Percentiles rank a stretch among this genome's conserved stretches.
Conservation (phyloP, 2,113 vertebrate species). For the Crotophaga sulcirostris region DNA sequence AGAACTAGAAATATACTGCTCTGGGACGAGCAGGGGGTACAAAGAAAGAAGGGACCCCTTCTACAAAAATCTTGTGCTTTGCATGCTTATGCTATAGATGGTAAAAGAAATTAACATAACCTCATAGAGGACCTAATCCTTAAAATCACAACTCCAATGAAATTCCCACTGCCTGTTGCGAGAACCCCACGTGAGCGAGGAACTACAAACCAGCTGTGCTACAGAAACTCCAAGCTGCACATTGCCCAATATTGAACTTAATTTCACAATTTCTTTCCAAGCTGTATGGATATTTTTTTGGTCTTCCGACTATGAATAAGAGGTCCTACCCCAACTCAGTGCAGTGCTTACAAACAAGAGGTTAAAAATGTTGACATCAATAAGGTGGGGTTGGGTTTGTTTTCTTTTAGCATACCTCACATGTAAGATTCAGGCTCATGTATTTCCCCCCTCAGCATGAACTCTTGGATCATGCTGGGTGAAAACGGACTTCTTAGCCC, state of each 20-base stretch:
- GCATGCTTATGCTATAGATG: no score
- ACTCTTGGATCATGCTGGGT: neutral
- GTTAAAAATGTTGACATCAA: neutral
- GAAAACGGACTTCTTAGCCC: neutral
- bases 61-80: neutral
- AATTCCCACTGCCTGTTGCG: neutral
- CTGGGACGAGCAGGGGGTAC: accelerated
- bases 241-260: neutral
- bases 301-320: neutral
- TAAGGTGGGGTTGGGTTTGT: neutral
- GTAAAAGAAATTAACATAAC: neutral
- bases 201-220: neutral
- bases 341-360: neutral
- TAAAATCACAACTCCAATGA: neutral
- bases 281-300: neutral
- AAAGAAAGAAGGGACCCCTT: neutral
- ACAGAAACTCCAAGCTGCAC: neutral
- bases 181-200: neutral
- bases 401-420: neutral
- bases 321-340: neutral
- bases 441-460: neutral
- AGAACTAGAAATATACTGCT: neutral
- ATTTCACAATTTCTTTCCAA: neutral
- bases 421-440: neutral
- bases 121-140: neutral